Conservation (phyloP, 2,113 vertebrate genomes). For the Henicopernis longicauda region DNA sequence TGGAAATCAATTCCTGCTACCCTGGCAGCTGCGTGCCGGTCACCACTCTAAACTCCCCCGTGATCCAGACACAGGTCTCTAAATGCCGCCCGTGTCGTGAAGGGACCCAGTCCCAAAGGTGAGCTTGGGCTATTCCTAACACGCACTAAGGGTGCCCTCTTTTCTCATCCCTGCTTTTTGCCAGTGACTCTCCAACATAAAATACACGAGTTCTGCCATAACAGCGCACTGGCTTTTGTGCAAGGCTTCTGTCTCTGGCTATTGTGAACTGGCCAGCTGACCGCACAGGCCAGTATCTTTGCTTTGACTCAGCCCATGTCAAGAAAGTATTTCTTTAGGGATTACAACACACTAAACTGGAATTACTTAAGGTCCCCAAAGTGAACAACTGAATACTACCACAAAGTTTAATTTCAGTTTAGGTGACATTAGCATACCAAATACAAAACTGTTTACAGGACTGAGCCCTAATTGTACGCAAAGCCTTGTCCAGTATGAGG, state of each 20-base stretch:
- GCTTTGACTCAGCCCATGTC: not conserved
- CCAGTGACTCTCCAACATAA: not conserved
- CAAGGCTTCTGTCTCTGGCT: not conserved
- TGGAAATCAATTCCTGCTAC: not conserved
- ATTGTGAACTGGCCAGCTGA: not conserved
- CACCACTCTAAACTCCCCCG: not conserved
- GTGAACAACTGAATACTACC: not conserved
- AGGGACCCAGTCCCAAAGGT: not conserved
- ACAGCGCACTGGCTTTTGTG: not conserved
- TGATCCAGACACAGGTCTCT: not conserved
- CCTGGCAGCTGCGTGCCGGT: not conserved
- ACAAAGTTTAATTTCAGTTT: not conserved
- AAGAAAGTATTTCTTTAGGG: not conserved
- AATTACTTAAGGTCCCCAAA: not conserved
- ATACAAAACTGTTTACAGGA: not conserved
- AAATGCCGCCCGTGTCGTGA: rapidly evolving
- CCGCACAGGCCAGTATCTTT: not conserved
- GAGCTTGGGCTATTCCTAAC: not conserved
- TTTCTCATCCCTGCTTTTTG: not conserved
- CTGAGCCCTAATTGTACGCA: rapidly evolving
- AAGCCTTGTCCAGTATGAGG: not conserved
- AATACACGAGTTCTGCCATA: not conserved
- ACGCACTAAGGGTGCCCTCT: not conserved
- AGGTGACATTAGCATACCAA: not conserved
- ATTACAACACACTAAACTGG: not conserved